Base-by-base conservation (phyloP, 1,140 invertebrate species). In the Neodiprion fabricii region DNA sequence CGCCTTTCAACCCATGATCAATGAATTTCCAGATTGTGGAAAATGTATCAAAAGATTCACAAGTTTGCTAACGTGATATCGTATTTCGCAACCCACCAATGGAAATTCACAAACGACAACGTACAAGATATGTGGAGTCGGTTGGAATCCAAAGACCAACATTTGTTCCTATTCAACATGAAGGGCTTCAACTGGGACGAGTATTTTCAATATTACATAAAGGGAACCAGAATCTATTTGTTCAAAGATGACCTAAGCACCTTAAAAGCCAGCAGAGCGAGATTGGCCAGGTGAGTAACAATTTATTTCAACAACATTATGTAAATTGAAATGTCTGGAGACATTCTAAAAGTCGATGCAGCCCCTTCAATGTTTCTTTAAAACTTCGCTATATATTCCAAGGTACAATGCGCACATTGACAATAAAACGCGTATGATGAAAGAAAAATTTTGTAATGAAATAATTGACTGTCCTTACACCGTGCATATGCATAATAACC, bases 11-110 rank as follows among this genome's bases (percentile, higher is more conserved):
- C 28, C 5, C 28, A 40, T 40, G 28, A 40, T 40, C 28, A 40
- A 5, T 77, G 70, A 23, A 48, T 74, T 78, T 79, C n/a, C 76
- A 92, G 91, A 82, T 88, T 96, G 82, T 83, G 93, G 72, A 92
- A 92, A 77, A 89, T 93, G 21, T 95, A 96, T 81, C 90, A 90
- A 69, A 95, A 94, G 84, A 91, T 97, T 50, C 91, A 94, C 78
- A 93, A 93, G 82, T 94, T 96, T 66, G 89, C 92, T 0, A 85
- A 89, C 3, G 91, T 93, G 0, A 87, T 96, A 17, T 90, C 93
- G 12, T 94, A 93, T 79, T 97, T 97, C 85, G 92, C 91, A 23
- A 92, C 90, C 1, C 84, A 89, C 50, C 91, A 94, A 79, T 96
- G 95, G 92, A 83, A 88, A 1, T 96, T 95, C 84, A 87, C 90